Base-by-base conservation (phyloP, 2,797 vertebrate species). In the Neopelma chrysocephalum region DNA sequence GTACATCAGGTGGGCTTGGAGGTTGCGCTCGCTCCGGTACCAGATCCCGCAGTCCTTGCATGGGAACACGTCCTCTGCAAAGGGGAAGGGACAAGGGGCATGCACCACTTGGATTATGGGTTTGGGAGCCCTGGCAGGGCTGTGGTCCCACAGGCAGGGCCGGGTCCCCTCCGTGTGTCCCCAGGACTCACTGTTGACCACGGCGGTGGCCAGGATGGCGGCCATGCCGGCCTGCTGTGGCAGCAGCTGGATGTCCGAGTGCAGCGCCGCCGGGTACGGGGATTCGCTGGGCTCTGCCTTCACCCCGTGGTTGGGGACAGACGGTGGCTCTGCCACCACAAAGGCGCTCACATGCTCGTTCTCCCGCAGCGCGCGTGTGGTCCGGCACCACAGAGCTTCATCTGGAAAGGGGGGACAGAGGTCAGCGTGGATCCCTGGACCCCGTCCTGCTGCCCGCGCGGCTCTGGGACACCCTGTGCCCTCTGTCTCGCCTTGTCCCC, bases 1-100 rank as follows among this genome's bases (percentile, higher is more conserved):
- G 96, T 99, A 99, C 98, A 99, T 99, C 36, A 99, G 98, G 97
- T 99, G 99, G 2, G 99, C 99, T 95, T 99, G 99, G 7, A 99
- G 98, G 97, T 99, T 99, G 57, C 99, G 98, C 97, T 99, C 99
- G 7, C 99, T 99, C 18, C 99, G 98, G 97, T 99, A 99, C 99
- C 99, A 99, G 97, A 99, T 99, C 60, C 99, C 99, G 5, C 99
- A 99, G 97, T 99, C 99, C 96, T 99, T 99, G 93, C 99, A 99
- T 0, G 99, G 99, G 89, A 99, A 99, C 82, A 99, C 98, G 15
- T 99, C 99, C 98, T 99, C 99, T 99, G 98, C 16, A 62, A 77
- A 38, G 51, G 45, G 16, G 5, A 38, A 34, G 40, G 66, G 50
- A 82, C 73, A 19, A 18, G 62, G 68, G 58, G 51, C 43, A 10